Base-by-base conservation (phyloP, 1,140 invertebrate species). In the Tetramorium alpestre region DNA sequence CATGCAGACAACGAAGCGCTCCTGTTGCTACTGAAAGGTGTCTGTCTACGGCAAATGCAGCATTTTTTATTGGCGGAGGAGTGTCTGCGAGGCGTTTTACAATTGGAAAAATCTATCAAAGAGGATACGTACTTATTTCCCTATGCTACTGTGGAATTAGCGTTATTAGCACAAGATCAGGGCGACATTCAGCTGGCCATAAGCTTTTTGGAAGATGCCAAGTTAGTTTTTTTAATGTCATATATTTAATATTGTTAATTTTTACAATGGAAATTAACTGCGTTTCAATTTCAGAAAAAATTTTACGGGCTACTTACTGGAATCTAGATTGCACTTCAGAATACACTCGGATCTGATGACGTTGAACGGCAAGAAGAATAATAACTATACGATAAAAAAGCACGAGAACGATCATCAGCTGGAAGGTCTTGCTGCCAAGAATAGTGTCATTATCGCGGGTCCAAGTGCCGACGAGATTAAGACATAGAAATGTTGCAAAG, bases 311-410 rank as follows among this genome's bases (percentile, higher is more conserved):
- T 99, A 99, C 94, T 97, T 97, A 1, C 95, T 99, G 73, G 98
- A 99, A 93, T 99, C 98, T 0, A 96, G 98, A 69, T 95, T 99
- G 33, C 98, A 99, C 94, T 99, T 99, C 95, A 96, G 98, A 89
- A 98, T 99, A 88, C 98, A 99, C 93, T 97, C 97, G 1, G 97
- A 97, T 77, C 92, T 98, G 10, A 96, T 96, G 88, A 96, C 97
- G 60, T 92, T 97, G 6, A 96, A 95, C 65, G 91, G 87, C 10
- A 94, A 94, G 70, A 94, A 94, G 69, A 65, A 88, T 0, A 88
- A 87, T 7, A 92, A 93, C 60, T 11, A 89, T n/a, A 13, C 28
- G 78, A 44, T 38, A 49, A 80, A 90, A 77, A 76, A 64, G 47
- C 56, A 70, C 7, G 25, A 54, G n/a, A 38, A 77, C n/a, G 10